These are phyloP conservation scores for Hemicordylus capensis DNA, from an alignment of 2,113 vertebrate genomes.

Conservation along the genomic window DNA sequence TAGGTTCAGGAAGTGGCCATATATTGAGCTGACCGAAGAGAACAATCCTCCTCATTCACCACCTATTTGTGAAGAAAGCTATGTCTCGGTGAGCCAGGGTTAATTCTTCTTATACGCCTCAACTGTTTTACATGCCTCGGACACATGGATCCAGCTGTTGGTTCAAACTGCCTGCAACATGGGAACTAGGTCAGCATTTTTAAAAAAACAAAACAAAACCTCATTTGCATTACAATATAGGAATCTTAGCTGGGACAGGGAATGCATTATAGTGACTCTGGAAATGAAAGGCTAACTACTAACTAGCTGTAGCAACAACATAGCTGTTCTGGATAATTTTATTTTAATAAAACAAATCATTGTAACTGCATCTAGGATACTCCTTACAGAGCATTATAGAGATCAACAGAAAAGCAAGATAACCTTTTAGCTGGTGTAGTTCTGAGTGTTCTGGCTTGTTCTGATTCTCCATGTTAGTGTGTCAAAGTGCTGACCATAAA, in stretches of 20 bases:
- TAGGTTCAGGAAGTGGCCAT: slow-evolving; percentile 46
- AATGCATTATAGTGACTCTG: slow-evolving; percentile 22
- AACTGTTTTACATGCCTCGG: slow-evolving; percentile 42
- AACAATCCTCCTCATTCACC: slow-evolving; percentile 15
- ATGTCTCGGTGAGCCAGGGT: slow-evolving; percentile 59
- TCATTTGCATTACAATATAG: slow-evolving; percentile 71
- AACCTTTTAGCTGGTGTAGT: background rate
- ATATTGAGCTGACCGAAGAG: background rate
- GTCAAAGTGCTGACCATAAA: background rate
- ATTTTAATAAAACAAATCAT: background rate
- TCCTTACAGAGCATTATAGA: slow-evolving; percentile 35
- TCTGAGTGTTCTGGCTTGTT: background rate
- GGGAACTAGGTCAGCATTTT: slow-evolving; percentile 73
- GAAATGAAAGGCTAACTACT: background rate
- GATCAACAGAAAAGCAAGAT: slow-evolving; percentile 34
- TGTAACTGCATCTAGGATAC: slow-evolving; percentile 27
- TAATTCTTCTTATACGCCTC: slow-evolving; percentile 46
- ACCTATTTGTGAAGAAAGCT: slow-evolving; percentile 63
- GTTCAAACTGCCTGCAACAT: slow-evolving; percentile 58
- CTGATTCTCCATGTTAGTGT: background rate
- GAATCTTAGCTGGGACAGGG: slow-evolving; percentile 40
- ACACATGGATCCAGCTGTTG: slow-evolving; percentile 32
- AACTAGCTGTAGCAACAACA: background rate
- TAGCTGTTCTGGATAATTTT: background rate
- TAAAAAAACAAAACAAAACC: slow-evolving; percentile 39